Evolutionary conservation across 2,113 vertebrate genomes (phyloP).

Genomic region (Triplophysa tibetana): DNA sequence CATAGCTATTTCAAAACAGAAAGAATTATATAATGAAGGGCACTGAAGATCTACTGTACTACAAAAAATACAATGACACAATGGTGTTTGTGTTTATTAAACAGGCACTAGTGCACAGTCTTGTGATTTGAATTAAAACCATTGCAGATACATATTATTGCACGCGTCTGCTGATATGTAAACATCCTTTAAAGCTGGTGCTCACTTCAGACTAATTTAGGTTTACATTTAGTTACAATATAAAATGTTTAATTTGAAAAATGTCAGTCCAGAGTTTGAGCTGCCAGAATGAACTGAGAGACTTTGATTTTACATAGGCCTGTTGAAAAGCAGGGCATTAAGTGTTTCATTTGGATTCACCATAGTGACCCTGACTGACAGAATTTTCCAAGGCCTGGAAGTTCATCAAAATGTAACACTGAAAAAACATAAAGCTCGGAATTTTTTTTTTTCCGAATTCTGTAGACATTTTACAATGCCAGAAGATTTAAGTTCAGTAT

Average conservation of each 20-base stretch:
- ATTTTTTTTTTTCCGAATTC: background rate
- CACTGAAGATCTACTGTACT: background rate
- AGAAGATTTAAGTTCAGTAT: too few species aligned
- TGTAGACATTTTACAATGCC: background rate
- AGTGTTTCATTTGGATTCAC: background rate
- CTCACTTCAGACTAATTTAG: background rate
- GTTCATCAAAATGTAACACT: background rate
- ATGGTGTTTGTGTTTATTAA: constrained; percentile 2
- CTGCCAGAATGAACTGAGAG: background rate
- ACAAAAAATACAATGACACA: background rate
- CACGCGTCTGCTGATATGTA: constrained; percentile 13
- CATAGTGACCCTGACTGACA: background rate
- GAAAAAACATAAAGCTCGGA: background rate
- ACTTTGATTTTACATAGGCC: background rate
- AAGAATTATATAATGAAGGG: background rate
- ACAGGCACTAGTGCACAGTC: constrained; percentile 17
- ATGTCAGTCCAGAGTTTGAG: background rate
- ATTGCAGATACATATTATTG: background rate
- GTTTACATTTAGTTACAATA: background rate
- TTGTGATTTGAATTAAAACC: constrained; percentile 26
- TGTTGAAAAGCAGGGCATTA: constrained; percentile 1
- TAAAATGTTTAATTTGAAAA: background rate
- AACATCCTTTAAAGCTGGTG: background rate
- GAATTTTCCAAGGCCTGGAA: background rate
- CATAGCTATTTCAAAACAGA: background rate